Percentiles rank a stretch among this genome's conserved stretches.
These are phyloP conservation scores for Rhinatrema bivittatum DNA, from an alignment of 2,797 vertebrate genomes.

Conservation along the genomic window DNA sequence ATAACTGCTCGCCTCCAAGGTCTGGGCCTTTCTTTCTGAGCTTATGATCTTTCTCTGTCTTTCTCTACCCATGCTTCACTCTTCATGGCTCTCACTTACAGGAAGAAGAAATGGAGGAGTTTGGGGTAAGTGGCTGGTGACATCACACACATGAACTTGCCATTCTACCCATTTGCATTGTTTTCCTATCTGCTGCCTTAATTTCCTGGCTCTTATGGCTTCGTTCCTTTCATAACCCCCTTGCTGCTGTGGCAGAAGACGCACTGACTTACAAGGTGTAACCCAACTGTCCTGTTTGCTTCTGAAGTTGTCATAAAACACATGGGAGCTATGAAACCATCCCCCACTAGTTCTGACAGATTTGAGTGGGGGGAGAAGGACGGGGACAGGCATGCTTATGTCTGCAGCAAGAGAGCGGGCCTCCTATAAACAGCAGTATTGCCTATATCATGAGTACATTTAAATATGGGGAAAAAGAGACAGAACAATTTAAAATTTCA, in stretches of 20 bases:
- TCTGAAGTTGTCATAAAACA: slow-evolving; percentile 32
- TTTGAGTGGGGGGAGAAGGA: no score
- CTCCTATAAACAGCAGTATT: slow-evolving; percentile 1
- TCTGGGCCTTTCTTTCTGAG: slow-evolving; percentile 89
- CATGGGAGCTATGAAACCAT: slow-evolving; percentile 24
- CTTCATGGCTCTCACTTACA: slow-evolving; percentile 86
- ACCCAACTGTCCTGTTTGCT: slow-evolving; percentile 33
- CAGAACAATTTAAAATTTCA: no score
- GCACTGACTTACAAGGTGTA: slow-evolving; percentile 40
- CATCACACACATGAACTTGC: slow-evolving; percentile 39
- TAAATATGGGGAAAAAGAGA: neutral
- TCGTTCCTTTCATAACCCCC: slow-evolving; percentile 46
- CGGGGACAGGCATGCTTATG: no score
- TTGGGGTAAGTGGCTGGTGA: slow-evolving; percentile 91
- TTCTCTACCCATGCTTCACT: slow-evolving; percentile 76
- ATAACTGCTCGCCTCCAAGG: slow-evolving; percentile 70
- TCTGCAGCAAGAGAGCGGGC: no score
- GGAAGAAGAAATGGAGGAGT: slow-evolving; percentile 99
- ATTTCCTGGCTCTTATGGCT: slow-evolving; percentile 42
- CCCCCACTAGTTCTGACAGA: slow-evolving; percentile 5
- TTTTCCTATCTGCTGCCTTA: slow-evolving; percentile 45
- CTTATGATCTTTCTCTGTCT: slow-evolving; percentile 73
- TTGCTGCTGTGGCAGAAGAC: slow-evolving; percentile 26
- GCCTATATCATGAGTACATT: slow-evolving; percentile 4
- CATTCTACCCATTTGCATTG: slow-evolving; percentile 44